These are phyloP conservation scores for Leptopilina boulardi DNA, from an alignment of 1,140 invertebrate genomes.

Conservation along the genomic window DNA sequence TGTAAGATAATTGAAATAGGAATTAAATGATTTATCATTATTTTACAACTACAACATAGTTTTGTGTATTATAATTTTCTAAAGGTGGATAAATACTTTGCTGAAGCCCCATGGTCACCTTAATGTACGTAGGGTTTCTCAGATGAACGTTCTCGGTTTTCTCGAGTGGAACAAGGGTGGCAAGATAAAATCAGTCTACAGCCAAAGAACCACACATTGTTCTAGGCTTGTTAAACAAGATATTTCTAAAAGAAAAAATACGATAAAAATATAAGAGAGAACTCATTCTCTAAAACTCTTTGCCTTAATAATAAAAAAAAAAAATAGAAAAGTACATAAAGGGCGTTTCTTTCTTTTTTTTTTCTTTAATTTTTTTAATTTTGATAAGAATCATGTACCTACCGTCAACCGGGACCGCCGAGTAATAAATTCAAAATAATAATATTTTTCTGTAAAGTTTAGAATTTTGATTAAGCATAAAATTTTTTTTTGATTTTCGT, in stretches of 20 bases:
- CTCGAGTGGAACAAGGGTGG: conserved; percentile 32
- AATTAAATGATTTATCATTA: neutral
- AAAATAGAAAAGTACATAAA: neutral
- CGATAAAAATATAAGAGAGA: neutral
- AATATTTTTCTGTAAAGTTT: too few species aligned
- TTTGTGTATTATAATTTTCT: conserved; percentile 8
- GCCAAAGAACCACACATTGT: conserved; percentile 6
- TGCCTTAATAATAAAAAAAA: neutral
- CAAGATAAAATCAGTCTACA: conserved; percentile 33
- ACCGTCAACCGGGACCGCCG: too few species aligned
- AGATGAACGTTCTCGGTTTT: conserved; percentile 28
- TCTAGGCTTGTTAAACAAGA: conserved; percentile 22
- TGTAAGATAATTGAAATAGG: neutral
- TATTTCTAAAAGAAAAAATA: neutral
- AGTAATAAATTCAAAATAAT: too few species aligned
- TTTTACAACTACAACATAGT: neutral
- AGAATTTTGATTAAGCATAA: too few species aligned
- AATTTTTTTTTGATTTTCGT: too few species aligned
- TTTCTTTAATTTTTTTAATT: too few species aligned
- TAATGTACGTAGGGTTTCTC: conserved; percentile 36
- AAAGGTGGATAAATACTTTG: conserved; percentile 21
- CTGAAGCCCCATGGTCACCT: conserved; percentile 35
- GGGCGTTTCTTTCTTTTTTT: too few species aligned
- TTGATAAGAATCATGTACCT: too few species aligned
- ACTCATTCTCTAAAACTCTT: neutral